phyloP scores from a whole-genome alignment of 2,888 invertebrate genomes.

The Limulus polyphemus region DNA sequence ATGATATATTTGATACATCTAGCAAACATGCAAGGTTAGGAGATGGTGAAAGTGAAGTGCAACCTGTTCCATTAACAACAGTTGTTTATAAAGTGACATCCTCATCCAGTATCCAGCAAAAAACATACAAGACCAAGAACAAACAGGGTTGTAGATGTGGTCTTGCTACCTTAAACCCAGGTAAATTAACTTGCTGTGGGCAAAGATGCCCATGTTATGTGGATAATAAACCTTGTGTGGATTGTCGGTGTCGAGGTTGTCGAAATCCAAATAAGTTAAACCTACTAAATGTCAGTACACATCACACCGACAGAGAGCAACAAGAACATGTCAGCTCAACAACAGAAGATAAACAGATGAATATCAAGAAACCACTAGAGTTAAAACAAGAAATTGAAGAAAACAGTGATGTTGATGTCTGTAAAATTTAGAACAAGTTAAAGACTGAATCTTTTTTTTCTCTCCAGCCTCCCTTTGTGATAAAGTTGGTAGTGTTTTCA shows the following conservation, averaged over 20 bases:
- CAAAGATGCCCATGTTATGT: conserved; percentile 90
- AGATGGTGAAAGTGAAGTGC: conserved; percentile 2
- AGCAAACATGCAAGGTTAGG: conserved; percentile 53
- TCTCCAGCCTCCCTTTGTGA: too few relatives aligned
- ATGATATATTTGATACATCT: conserved; percentile 46
- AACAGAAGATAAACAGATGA: too few relatives aligned
- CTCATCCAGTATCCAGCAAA: background rate
- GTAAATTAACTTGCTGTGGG: conserved; percentile 82
- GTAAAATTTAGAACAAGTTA: too few relatives aligned
- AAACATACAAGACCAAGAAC: conserved; percentile 3
- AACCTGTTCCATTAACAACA: background rate
- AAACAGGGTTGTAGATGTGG: conserved; percentile 68
- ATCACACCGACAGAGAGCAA: too few relatives aligned
- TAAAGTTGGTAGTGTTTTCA: too few relatives aligned
- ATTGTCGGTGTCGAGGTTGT: conserved; percentile 84
- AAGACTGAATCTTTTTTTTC: too few relatives aligned
- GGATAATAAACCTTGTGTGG: conserved; percentile 72
- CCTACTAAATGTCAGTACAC: too few relatives aligned
- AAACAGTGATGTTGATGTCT: too few relatives aligned
- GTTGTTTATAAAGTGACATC: too few relatives aligned
- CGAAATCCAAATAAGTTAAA: conserved; percentile 59
- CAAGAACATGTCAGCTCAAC: too few relatives aligned
- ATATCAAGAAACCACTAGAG: too few relatives aligned
- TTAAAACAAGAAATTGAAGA: too few relatives aligned
- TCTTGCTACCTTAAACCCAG: conserved; percentile 74